Conservation (phyloP, 1,140 invertebrate genomes). For the Whitmania pigra region DNA sequence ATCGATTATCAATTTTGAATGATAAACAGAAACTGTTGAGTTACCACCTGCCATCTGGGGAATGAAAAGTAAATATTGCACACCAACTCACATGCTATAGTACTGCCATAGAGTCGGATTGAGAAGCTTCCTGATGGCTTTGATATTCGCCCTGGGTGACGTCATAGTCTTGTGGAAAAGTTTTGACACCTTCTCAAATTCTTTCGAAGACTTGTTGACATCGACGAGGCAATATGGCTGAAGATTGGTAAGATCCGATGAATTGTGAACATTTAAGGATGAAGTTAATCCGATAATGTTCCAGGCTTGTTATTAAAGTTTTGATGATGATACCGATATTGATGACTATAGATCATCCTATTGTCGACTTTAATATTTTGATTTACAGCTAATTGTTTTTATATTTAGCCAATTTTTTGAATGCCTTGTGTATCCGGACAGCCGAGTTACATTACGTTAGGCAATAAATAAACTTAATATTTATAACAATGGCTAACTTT, state of each 20-base stretch:
- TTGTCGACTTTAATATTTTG: too few species aligned
- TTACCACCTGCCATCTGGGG: too few species aligned
- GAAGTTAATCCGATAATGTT: too few species aligned
- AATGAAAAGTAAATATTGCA: too few species aligned
- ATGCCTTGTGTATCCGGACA: too few species aligned
- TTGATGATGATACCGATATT: background rate
- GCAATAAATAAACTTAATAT: background rate
- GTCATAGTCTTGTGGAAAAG: conserved; percentile 16
- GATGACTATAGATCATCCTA: too few species aligned
- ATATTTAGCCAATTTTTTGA: too few species aligned
- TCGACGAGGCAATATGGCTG: background rate
- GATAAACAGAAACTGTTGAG: too few species aligned
- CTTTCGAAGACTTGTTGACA: background rate
- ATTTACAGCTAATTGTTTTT: background rate
- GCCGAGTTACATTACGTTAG: too few species aligned
- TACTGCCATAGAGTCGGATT: conserved; percentile 12
- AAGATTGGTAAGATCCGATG: background rate
- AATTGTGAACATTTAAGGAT: too few species aligned
- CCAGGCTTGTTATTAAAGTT: background rate
- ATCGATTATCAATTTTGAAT: too few species aligned
- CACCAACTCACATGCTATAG: conserved; percentile 12
- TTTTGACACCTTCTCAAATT: conserved; percentile 10
- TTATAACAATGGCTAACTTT: too few species aligned
- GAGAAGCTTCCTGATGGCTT: conserved; percentile 2
- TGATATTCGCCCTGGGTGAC: background rate